phyloP scores from a whole-genome alignment of 2,888 invertebrate genomes.

The Odontocolon sp. region DNA sequence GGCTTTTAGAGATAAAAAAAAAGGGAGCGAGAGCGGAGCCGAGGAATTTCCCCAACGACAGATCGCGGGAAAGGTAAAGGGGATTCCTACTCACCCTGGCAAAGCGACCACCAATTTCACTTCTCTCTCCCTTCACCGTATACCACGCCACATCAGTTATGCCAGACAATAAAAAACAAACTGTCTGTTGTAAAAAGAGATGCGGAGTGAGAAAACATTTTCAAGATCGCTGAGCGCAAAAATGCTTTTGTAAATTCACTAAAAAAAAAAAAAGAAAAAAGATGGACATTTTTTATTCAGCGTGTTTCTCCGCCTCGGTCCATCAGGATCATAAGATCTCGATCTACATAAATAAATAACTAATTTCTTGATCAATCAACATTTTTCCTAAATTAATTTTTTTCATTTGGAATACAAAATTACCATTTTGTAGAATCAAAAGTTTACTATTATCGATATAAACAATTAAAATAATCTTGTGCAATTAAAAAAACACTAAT shows the following conservation, averaged over 20 bases:
- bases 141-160: neutral
- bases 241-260: constrained; percentile 9
- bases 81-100: constrained; percentile 9
- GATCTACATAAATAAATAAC: no score
- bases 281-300: no score
- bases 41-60: constrained; percentile 24
- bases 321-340: no score
- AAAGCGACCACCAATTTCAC: constrained; percentile 12
- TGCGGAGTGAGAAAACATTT: neutral
- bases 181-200: neutral
- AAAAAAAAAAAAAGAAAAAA: neutral
- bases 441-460: no score
- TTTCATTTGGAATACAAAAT: no score
- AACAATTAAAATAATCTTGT: no score
- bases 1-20: constrained; percentile 52
- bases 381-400: no score
- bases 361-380: no score
- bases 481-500: no score
- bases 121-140: neutral
- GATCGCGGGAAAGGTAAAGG: neutral
- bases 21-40: constrained; percentile 7
- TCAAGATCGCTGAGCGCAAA: neutral
- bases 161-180: neutral
- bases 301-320: neutral
- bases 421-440: no score